These are phyloP conservation scores for Villa cingulata DNA, from an alignment of 2,888 invertebrate species.

Conservation along the genomic window DNA sequence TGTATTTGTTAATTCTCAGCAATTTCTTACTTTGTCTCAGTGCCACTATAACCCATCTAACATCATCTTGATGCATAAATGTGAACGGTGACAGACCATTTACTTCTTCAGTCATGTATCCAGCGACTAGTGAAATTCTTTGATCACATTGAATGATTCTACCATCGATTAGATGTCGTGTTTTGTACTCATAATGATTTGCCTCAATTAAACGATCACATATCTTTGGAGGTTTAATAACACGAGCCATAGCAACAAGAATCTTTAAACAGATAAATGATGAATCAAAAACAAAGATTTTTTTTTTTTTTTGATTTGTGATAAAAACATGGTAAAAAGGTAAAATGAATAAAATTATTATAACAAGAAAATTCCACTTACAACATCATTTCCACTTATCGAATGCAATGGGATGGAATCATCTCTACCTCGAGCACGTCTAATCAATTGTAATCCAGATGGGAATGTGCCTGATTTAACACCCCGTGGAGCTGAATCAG, in stretches of 20 bases:
- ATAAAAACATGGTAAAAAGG: no score
- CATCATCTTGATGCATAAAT: constrained; percentile 82
- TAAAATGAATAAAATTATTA: no score
- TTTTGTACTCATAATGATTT: constrained; percentile 73
- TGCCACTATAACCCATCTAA: constrained; percentile 77
- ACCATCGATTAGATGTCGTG: constrained; percentile 78
- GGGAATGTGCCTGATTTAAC: constrained; percentile 35
- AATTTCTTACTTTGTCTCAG: constrained; percentile 62
- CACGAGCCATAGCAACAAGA: constrained; percentile 59
- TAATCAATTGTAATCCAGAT: constrained; percentile 33
- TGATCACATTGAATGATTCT: constrained; percentile 83
- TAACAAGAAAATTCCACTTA: constrained; percentile 21
- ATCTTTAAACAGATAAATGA: constrained; percentile 30
- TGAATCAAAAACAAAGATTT: not conserved
- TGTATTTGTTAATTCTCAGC: no score
- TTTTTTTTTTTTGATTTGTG: not conserved
- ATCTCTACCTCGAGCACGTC: constrained; percentile 41
- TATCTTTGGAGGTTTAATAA: constrained; percentile 55
- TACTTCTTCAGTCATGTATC: constrained; percentile 81
- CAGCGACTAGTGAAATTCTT: constrained; percentile 75
- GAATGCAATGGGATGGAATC: constrained; percentile 39
- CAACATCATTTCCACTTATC: constrained; percentile 48
- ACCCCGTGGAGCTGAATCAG: constrained; percentile 44
- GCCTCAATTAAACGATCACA: constrained; percentile 52
- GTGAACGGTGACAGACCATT: constrained; percentile 77